Conservation (phyloP, 2,797 vertebrate genomes). For the Helarctos malayanus region DNA sequence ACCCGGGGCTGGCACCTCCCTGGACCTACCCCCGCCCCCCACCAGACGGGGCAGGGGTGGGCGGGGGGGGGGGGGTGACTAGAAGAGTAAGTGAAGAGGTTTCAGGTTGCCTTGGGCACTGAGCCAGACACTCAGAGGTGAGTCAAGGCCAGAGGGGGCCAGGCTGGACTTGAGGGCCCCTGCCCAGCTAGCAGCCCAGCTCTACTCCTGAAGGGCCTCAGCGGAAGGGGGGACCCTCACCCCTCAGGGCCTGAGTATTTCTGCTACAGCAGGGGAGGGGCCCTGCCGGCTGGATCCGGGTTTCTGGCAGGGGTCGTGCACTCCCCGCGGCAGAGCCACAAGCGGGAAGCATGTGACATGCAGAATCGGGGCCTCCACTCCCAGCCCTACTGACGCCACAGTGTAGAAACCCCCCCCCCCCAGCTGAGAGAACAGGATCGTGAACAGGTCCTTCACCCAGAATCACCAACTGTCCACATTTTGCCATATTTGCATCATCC, state of each 20-base stretch:
- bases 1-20: background rate
- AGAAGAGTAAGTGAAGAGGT: background rate
- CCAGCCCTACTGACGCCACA: background rate
- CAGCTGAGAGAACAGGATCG: background rate
- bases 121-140: background rate
- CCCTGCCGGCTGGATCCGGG: background rate
- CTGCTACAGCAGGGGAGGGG: background rate
- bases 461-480: background rate
- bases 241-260: background rate
- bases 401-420: rapidly evolving
- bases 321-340: rapidly evolving
- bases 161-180: background rate
- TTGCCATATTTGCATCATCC: background rate
- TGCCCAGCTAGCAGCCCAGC: background rate
- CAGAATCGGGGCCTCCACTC: background rate
- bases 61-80: background rate
- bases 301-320: background rate
- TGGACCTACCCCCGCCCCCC: background rate
- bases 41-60: no score
- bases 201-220: background rate
- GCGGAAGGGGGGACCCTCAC: background rate
- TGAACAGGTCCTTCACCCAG: background rate
- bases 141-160: background rate
- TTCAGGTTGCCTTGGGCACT: background rate
- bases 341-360: rapidly evolving